Base-by-base conservation (phyloP, 1,140 invertebrate genomes). In the Lepidostoma basale region DNA sequence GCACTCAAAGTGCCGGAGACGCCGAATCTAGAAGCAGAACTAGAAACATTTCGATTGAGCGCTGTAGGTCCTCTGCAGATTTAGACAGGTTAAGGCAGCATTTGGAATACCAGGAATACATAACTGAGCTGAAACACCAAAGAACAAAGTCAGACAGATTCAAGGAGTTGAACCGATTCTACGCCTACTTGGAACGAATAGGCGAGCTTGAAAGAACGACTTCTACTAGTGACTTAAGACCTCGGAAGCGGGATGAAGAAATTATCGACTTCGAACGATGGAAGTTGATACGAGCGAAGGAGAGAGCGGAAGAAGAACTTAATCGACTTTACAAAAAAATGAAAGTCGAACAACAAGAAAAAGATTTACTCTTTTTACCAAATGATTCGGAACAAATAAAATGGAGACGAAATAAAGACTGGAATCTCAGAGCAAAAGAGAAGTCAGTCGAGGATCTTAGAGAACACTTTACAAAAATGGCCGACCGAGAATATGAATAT, bases 231-330 rank as follows among this genome's bases (percentile, higher is more conserved):
- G 91, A 92, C 74, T 79, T 93, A 30, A 85, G 88, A 54, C 88
- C 89, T 2, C 83, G 90, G 74, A 79, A 87, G 74, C 89, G 84
- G 77, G 86, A 89, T 74, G 90, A 92, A 76, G 89, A 92, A 74
- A 88, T 94, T 22, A 89, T 94, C 72, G 92, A 95, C 81, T 95
- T 92, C 76, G 93, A 95, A 74, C 85, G 89, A 40, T 95, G 93
- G 93, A 92, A 89, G 77, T 88, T 88, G 77, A 84, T 94, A 18
- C 80, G 92, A 64, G 84, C 86, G n/a, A 88, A 91, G 67, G 90
- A 94, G 79, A 87, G 88, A 70, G 92, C 91, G 2, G 91, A 95
- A 76, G 87, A 90, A 75, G 95, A 97, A 77, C 79, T 97, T 44
- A 87, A 90, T 66, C 83, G 85, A 62, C 79, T 97, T 22, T 92